Conservation (phyloP, 2,888 invertebrate genomes). For the Acleris literana region DNA sequence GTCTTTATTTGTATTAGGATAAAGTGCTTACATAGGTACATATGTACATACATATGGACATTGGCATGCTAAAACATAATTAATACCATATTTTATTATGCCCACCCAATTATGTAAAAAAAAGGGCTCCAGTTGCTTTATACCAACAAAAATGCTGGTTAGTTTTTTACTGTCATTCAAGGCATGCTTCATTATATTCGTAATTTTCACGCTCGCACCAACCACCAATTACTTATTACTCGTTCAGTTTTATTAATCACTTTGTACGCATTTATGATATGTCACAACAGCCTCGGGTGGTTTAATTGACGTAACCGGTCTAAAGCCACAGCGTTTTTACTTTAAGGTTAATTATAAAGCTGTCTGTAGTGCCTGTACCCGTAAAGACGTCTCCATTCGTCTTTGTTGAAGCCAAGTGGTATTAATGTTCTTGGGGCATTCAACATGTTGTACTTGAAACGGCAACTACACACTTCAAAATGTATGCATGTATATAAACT, state of each 20-base stretch:
- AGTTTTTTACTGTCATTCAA: too few relatives aligned
- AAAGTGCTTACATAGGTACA: too few relatives aligned
- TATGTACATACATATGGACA: too few relatives aligned
- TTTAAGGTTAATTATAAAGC: conserved; percentile 12
- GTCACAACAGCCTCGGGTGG: conserved; percentile 9
- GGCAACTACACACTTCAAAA: too few relatives aligned
- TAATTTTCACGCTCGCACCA: neutral
- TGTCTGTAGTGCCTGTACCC: conserved; percentile 4
- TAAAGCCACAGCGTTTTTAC: neutral
- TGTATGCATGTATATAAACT: too few relatives aligned
- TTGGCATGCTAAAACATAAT: too few relatives aligned
- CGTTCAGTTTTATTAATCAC: conserved; percentile 9
- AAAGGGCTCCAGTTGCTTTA: too few relatives aligned
- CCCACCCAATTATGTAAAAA: too few relatives aligned
- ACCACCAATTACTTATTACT: neutral
- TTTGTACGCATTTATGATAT: conserved; percentile 4
- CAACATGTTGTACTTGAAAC: neutral
- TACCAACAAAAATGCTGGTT: too few relatives aligned
- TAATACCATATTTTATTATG: too few relatives aligned
- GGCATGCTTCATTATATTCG: too few relatives aligned
- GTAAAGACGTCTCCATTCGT: conserved; percentile 14
- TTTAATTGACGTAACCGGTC: conserved; percentile 52
- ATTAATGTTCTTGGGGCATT: conserved; percentile 1
- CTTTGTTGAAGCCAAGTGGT: conserved; percentile 7
- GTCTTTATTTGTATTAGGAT: too few relatives aligned